These are phyloP conservation scores for Malacoctenus gilli DNA, from an alignment of 2,797 vertebrate genomes.

Conservation along the genomic window DNA sequence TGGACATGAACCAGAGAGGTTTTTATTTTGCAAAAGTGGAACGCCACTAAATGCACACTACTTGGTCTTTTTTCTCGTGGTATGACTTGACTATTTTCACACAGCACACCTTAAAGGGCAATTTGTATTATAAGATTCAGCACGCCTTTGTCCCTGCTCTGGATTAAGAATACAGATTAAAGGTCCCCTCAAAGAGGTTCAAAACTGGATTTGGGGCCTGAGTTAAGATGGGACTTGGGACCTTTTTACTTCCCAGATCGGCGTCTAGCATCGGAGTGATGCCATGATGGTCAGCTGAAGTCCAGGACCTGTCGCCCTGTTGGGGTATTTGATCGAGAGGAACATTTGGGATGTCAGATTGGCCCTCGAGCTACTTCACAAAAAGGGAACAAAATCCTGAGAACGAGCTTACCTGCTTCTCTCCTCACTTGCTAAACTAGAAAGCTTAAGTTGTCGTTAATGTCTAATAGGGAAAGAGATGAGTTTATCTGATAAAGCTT, in stretches of 20 bases:
- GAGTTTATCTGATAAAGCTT: constrained; percentile 57
- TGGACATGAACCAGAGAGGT: constrained; percentile 17
- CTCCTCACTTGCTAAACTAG: constrained; percentile 49
- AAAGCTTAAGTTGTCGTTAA: constrained; percentile 63
- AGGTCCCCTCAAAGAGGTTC: constrained; percentile 18
- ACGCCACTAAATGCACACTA: constrained; percentile 61
- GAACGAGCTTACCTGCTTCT: constrained; percentile 57
- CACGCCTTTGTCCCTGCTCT: constrained; percentile 26
- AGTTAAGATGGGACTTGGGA: neutral
- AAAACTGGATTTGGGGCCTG: constrained; percentile 25
- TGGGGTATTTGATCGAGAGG: constrained; percentile 26
- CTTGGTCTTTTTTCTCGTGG: constrained; percentile 56
- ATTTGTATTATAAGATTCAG: constrained; percentile 58
- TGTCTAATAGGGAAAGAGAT: constrained; percentile 70
- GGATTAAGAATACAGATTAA: constrained; percentile 21
- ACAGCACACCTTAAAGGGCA: constrained; percentile 55
- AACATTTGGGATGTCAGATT: too few species aligned
- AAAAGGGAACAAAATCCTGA: constrained; percentile 74
- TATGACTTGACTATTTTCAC: constrained; percentile 64
- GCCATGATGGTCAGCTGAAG: constrained; percentile 15
- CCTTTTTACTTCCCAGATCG: too few species aligned
- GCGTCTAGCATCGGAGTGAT: constrained; percentile 36
- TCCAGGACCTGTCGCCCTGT: constrained; percentile 35
- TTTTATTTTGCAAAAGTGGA: constrained; percentile 42
- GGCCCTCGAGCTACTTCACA: constrained; percentile 15